These are phyloP conservation scores for Coracopsis vasa DNA, from an alignment of 2,113 vertebrate species.

Conservation along the genomic window DNA sequence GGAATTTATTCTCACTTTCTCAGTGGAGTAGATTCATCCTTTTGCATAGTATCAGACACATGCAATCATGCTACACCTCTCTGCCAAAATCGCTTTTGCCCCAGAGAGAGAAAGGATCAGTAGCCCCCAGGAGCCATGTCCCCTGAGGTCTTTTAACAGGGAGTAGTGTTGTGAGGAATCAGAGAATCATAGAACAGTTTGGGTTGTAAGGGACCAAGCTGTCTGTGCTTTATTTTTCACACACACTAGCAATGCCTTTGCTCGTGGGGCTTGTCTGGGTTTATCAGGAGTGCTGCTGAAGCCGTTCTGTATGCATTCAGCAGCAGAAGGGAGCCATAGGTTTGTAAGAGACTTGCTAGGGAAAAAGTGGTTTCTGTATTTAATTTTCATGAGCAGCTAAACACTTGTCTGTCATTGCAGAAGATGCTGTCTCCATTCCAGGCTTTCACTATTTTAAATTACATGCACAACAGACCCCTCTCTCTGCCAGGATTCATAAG, in stretches of 20 bases:
- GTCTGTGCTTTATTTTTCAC: background rate
- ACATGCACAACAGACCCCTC: background rate
- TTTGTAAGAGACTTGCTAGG: background rate
- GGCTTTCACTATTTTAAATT: background rate
- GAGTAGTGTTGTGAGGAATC: background rate
- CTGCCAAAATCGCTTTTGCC: background rate
- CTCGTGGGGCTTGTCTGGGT: background rate
- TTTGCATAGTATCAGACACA: background rate
- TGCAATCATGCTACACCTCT: background rate
- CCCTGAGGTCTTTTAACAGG: background rate
- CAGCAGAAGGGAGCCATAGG: background rate
- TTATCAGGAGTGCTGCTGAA: background rate
- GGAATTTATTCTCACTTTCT: background rate
- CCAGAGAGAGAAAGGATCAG: background rate
- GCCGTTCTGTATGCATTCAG: fast-evolving
- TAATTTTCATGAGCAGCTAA: background rate
- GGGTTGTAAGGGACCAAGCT: background rate
- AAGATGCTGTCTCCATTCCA: background rate
- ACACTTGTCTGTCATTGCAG: background rate
- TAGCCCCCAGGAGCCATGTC: background rate
- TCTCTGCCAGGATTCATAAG: background rate
- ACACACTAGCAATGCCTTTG: background rate
- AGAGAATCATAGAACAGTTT: background rate
- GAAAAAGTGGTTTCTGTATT: background rate
- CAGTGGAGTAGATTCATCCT: background rate